Evolutionary conservation across 2,113 vertebrate species (phyloP), one percentile per base, ranked within the genome.

Genomic region (Calyptommatus sinebrachiatus): DNA sequence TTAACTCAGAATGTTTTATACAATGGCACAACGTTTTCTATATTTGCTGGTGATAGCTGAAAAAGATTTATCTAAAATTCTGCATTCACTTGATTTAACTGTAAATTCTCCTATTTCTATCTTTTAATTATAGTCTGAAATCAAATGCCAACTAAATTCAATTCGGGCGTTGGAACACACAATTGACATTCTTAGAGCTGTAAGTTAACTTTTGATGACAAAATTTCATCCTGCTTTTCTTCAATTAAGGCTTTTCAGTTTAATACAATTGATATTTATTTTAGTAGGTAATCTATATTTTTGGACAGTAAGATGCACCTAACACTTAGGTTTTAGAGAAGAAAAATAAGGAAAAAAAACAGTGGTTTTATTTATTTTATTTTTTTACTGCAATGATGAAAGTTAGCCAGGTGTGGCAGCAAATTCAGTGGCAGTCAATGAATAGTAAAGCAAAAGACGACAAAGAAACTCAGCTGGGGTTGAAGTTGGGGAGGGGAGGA

Each of bases 141-240:
- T 94, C 75, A 78, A 45, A 88, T 86, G 80, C 65, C 89, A 92
- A 71, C 90, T 92, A 89, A 94, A 88, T 84, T 92, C 88, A 45
- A 94, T 94, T 87, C 85, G 83, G 78, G 84, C 88, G 53, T 85
- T 95, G 86, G 89, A 94, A 87, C 70, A 90, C 83, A 87, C 66
- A 1, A 85, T 94, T 82, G 89, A 84, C 80, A 87, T 81, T 63
- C 86, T 93, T 73, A 91, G 81, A 91, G 91, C 90, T 84, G 92
- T 94, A 91, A 94, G 94, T 81, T 84, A 74, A 50, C 45, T 28
- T 87, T 84, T 79, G 8, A 81, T 84, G 60, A 9, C 29, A 20
- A 53, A 63, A 46, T 7, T 21, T 35, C 20, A 21, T 61, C 14
- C 69, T 8, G 60, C 4, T 73, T 80, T 1, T 69, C 12, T 9